Evolutionary conservation across 2,797 vertebrate species (phyloP), one percentile per base, ranked within the genome.

Genomic region (Garrulus glandarius): DNA sequence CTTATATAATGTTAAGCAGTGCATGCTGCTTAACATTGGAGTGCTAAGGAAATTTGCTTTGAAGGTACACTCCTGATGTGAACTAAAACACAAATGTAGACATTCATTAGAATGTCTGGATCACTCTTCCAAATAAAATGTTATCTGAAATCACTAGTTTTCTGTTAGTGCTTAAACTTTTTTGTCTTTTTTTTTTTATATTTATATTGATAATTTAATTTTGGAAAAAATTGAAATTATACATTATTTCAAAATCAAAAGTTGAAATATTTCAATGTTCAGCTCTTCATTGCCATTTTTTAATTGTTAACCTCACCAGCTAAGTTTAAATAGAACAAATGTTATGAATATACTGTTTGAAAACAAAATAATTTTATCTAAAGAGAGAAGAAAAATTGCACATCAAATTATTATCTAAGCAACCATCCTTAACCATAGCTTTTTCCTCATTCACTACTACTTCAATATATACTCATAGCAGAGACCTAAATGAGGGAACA

Each of bases 91-190:
- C 4, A 77, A 77, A 55, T 70, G 8, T 10, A 70, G 22, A 41
- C 3, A 39, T 44, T 50, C 5, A 13, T 47, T 69, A 47, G 27
- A n/a, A 27, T 60, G 72, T 80, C 15, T 67, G 24, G 23, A 39
- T 11, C 22, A 55, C 16, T 76, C 7, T 79, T 76, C 68, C 6
- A 46, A 84, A 57, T 5, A 43, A 29, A 63, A 24, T 30, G 5
- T 55, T 70, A 30, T 7, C 29, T 50, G 6, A 69, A 84, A 65
- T n/a, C 8, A 53, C 5, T 26, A 0, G 26, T 53, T 63, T 52
- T 52, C 43, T 7, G 13, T 34, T 68, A 60, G 0, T 8, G 23
- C 2, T 55, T 71, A 34, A 64, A 27, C 0, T 0, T n/a, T 87
- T 87, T 55, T 70, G 6, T 27, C 13, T 46, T 44, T 3, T 5